Base-by-base conservation (phyloP, 1,140 invertebrate genomes). In the Diprion similis region DNA sequence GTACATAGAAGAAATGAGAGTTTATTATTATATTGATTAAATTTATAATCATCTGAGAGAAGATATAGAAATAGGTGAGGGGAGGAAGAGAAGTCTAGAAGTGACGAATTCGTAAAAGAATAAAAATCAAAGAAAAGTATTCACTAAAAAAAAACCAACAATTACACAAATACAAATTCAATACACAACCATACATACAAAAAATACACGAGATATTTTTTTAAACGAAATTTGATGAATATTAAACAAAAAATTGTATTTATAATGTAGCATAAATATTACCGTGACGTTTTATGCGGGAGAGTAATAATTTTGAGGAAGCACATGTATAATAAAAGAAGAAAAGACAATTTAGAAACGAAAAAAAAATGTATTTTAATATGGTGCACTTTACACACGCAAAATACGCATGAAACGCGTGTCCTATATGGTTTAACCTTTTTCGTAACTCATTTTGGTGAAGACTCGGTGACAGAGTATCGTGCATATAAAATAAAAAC, bases 151-250 rank as follows among this genome's bases (percentile, higher is more conserved):
- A 37, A 37, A 37, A 37, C 24, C 24, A 37, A 37, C 24, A 37
- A 37, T 6, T 37, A 37, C 24, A 37, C 6, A 37, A 37, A 37
- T 37, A 37, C 24, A 1, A 3, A 37, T 37, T 1, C 24, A 37
- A 37, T n/a, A 37, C 46, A 66, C 47, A 76, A 65, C 67, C 70
- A 9, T 45, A 66, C 48, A 72, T 46, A 46, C 66, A 37, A 18
- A 77, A 76, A 67, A 83, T 79, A 80, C 76, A 81, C 77, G 71
- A 70, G 74, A 80, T 76, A 82, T 83, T 83, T 83, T 84, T 84
- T 84, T 83, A 78, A 78, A 84, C 68, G 67, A 82, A 37, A 37
- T 81, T 84, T 83, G 81, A 83, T 68, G 76, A 74, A 79, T 65
- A 73, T 68, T 68, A 67, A 71, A 73, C 72, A 70, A 70, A 73